These are phyloP conservation scores for Scotopteryx bipunctaria DNA, from an alignment of 2,888 invertebrate species.

Conservation along the genomic window DNA sequence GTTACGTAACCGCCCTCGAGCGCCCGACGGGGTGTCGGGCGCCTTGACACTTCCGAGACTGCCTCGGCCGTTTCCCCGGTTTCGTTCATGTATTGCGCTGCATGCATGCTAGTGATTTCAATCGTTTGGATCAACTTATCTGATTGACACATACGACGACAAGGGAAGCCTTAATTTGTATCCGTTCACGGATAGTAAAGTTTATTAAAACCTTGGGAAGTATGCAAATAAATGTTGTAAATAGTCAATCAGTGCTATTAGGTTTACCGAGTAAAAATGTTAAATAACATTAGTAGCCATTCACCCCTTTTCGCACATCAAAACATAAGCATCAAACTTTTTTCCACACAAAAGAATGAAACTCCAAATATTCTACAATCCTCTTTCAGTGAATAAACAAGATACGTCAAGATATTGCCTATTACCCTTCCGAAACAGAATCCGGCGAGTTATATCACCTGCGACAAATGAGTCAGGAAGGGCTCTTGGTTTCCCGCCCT, in stretches of 20 bases:
- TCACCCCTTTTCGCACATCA: too few species aligned
- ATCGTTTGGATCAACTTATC: constrained; percentile 13
- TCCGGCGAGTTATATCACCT: constrained; percentile 45
- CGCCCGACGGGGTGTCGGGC: constrained; percentile 35
- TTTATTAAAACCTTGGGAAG: too few species aligned
- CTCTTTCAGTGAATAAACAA: constrained; percentile 39
- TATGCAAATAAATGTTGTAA: too few species aligned
- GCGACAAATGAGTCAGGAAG: constrained; percentile 52
- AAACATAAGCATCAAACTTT: too few species aligned
- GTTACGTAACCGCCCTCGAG: constrained; percentile 61
- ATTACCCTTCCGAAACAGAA: constrained; percentile 44
- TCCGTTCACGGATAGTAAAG: too few species aligned
- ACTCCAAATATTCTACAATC: constrained; percentile 23
- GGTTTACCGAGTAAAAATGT: too few species aligned
- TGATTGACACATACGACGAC: constrained; percentile 22
- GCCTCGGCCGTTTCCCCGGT: constrained; percentile 31
- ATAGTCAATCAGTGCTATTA: too few species aligned
- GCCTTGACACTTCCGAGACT: constrained; percentile 61
- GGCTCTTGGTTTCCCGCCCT: constrained; percentile 28
- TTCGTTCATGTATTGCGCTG: constrained; percentile 31
- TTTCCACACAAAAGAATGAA: constrained; percentile 18
- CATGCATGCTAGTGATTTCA: constrained; percentile 25
- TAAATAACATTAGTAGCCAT: too few species aligned
- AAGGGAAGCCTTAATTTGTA: not conserved
- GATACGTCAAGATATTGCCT: constrained; percentile 39